Percentiles rank a stretch among this genome's conserved stretches.
Evolutionary conservation across 2,113 vertebrate species (phyloP).

Genomic region (Lepidothrix coronata): DNA sequence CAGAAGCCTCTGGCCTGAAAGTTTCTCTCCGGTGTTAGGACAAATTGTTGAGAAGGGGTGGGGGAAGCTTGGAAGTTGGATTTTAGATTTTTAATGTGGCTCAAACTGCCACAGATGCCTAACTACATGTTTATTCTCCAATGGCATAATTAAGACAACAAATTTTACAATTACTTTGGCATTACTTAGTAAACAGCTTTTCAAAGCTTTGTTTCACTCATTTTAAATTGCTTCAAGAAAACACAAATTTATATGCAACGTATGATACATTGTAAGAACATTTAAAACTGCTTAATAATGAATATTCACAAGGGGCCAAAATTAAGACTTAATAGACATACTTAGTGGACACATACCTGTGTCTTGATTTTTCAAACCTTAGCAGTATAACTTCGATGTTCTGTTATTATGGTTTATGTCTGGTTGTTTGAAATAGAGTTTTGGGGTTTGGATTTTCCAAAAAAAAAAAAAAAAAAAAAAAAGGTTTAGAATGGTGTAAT

Average conservation of each 20-base stretch:
- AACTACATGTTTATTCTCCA: constrained; percentile 18
- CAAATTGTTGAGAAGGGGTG: too few relatives aligned
- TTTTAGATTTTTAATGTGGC: too few relatives aligned
- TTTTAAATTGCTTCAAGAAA: constrained; percentile 26
- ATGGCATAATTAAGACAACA: not conserved
- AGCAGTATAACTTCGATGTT: not conserved
- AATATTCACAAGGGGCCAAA: not conserved
- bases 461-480: not conserved
- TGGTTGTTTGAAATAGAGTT: not conserved
- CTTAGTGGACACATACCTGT: not conserved
- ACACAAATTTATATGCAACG: not conserved
- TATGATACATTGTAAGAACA: not conserved
- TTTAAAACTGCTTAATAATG: not conserved
- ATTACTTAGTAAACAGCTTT: constrained; percentile 28
- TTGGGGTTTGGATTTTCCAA: not conserved
- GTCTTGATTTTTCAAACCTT: not conserved
- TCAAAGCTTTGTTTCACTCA: constrained; percentile 17
- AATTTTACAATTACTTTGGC: constrained; percentile 34
- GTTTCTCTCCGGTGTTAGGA: too few relatives aligned
- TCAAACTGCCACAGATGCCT: too few relatives aligned
- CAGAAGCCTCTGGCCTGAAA: too few relatives aligned
- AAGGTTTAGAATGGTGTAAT: not conserved
- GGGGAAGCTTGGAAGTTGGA: too few relatives aligned
- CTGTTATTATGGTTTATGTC: not conserved
- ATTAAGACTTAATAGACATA: not conserved